Percentiles rank a stretch among this genome's conserved stretches.
phyloP scores from a whole-genome alignment of 2,888 invertebrate species.

The Teleiodes luculella region DNA sequence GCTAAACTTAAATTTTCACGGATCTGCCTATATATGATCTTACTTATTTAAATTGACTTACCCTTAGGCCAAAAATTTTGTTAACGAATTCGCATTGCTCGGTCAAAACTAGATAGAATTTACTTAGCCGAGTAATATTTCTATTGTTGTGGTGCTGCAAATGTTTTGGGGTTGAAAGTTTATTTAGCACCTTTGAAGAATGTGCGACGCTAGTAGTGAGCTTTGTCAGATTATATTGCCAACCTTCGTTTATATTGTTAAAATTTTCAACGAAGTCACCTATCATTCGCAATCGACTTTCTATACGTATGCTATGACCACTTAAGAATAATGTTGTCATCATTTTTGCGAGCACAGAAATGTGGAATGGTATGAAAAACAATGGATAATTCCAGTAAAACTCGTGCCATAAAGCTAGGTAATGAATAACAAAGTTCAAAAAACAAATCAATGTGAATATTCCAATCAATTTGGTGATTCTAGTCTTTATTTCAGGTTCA shows the following conservation, averaged over 20 bases:
- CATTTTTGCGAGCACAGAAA: conserved; percentile 57
- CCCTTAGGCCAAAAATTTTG: not conserved
- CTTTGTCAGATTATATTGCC: not conserved
- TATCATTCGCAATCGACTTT: conserved; percentile 44
- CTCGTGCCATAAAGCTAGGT: not conserved
- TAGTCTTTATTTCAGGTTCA: conserved; percentile 34
- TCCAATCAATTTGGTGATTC: conserved; percentile 34
- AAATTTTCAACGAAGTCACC: conserved; percentile 39
- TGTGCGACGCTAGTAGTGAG: not conserved
- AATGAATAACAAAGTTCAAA: not conserved
- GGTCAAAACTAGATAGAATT: not conserved
- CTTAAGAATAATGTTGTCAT: conserved; percentile 52
- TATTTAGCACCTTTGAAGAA: not conserved
- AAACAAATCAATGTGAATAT: conserved; percentile 31
- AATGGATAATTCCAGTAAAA: not conserved
- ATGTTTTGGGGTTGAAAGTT: not conserved
- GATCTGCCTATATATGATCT: not conserved
- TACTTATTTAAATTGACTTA: not conserved
- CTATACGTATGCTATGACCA: conserved; percentile 49
- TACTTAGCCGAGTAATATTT: not conserved
- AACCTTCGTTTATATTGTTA: conserved; percentile 24
- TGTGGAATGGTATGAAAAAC: conserved; percentile 20
- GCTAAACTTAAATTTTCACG: too few relatives aligned
- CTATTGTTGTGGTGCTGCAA: not conserved
- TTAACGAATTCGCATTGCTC: conserved; percentile 1